Evolutionary conservation across 1,140 invertebrate species (phyloP).

Genomic region (Trichonephila clavipes): DNA sequence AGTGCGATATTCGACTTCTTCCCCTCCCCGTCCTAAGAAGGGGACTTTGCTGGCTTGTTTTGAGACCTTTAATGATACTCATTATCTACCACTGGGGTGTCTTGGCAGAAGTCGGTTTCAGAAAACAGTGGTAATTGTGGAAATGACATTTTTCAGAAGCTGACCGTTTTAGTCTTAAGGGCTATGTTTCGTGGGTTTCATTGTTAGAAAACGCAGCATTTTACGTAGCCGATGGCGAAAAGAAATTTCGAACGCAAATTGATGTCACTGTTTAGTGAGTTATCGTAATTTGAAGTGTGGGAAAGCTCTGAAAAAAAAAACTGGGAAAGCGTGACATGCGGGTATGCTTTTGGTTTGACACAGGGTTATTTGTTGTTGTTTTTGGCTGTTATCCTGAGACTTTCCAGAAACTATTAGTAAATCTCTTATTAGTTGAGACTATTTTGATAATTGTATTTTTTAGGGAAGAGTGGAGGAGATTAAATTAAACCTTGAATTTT

Average conservation of each 20-base stretch:
- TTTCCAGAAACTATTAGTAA: no score
- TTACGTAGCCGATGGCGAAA: background rate
- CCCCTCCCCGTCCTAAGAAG: background rate
- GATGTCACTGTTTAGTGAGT: constrained; percentile 6
- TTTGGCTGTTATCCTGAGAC: no score
- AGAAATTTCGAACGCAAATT: background rate
- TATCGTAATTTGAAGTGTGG: background rate
- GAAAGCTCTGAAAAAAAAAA: background rate
- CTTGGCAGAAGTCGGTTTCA: background rate
- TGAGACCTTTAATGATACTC: constrained; percentile 50
- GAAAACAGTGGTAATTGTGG: constrained; percentile 54
- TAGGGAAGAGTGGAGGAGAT: no score
- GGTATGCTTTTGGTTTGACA: background rate
- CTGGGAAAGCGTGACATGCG: background rate
- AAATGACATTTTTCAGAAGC: constrained; percentile 60
- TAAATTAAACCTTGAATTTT: no score
- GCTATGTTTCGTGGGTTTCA: background rate
- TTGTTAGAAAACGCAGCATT: background rate
- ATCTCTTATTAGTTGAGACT: no score
- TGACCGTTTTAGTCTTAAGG: background rate
- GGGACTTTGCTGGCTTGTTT: constrained; percentile 13
- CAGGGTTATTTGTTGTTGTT: no score
- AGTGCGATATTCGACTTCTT: background rate
- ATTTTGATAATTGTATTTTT: no score
- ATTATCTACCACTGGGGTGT: constrained; percentile 37